Evolutionary conservation across 1,140 invertebrate species (phyloP).

Genomic region (Dinothrombium tinctorium): DNA sequence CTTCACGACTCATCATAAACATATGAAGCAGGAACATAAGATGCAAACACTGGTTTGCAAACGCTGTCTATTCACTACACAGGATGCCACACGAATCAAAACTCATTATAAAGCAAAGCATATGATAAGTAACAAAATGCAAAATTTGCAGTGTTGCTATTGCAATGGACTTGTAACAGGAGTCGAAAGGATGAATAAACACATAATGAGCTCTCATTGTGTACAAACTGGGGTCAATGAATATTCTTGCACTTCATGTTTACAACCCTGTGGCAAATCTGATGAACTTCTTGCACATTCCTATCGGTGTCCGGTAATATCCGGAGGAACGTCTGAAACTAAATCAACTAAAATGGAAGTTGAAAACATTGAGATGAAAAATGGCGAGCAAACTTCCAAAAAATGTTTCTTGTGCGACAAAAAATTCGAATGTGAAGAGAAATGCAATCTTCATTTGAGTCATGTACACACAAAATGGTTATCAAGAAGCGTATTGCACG

Average conservation of each 20-base stretch:
- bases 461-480: conserved; percentile 15
- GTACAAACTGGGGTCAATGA: conserved; percentile 17
- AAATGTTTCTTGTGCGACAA: conserved; percentile 13
- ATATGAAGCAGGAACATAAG: conserved; percentile 17
- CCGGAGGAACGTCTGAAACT: not conserved
- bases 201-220: conserved; percentile 17
- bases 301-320: conserved; percentile 13
- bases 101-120: conserved; percentile 18
- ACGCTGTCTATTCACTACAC: conserved; percentile 15
- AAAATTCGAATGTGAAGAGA: conserved; percentile 1
- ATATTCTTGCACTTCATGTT: conserved; percentile 17
- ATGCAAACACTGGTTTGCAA: conserved; percentile 17
- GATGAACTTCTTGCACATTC: conserved; percentile 16
- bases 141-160: conserved; percentile 17
- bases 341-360: not conserved
- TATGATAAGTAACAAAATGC: conserved; percentile 15
- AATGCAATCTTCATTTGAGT: conserved; percentile 9
- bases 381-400: not conserved
- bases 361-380: conserved; percentile 5
- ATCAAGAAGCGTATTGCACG: conserved; percentile 1
- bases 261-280: conserved; percentile 14
- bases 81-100: conserved; percentile 14
- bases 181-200: conserved; percentile 16
- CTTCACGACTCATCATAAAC: conserved; percentile 15
- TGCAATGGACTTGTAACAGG: conserved; percentile 17